A percentile compares a stretch with the other conserved stretches of the same genome.
Evolutionary conservation across 2,113 vertebrate genomes (phyloP).

Genomic region (Mola mola): DNA sequence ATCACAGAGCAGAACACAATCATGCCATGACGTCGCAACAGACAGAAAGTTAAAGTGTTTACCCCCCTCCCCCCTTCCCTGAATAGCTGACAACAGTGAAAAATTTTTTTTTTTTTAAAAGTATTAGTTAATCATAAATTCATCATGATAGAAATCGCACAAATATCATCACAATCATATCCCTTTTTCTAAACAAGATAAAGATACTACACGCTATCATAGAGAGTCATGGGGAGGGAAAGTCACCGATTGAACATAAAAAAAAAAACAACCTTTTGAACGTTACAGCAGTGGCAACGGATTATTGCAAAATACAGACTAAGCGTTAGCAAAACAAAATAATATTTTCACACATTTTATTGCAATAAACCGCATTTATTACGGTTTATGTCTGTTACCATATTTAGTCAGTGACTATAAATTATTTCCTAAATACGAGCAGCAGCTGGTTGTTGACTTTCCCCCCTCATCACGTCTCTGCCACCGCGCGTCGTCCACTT

Average conservation of each 20-base stretch:
- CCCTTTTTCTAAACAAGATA: slow-evolving; percentile 65
- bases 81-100: slow-evolving; percentile 59
- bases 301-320: slow-evolving; percentile 31
- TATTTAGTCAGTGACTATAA: not conserved
- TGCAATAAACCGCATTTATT: not conserved
- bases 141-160: slow-evolving; percentile 55
- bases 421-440: slow-evolving; percentile 30
- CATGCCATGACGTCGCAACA: slow-evolving; percentile 78
- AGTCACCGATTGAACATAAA: slow-evolving; percentile 29
- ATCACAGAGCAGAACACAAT: slow-evolving; percentile 77
- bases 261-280: slow-evolving; percentile 2
- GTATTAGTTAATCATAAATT: slow-evolving; percentile 48
- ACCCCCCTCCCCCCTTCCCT: slow-evolving; percentile 66
- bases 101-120: too few species aligned
- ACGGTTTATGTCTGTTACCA: not conserved
- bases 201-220: slow-evolving; percentile 51
- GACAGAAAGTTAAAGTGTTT: slow-evolving; percentile 64
- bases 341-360: slow-evolving; percentile 16
- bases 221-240: slow-evolving; percentile 44
- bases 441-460: slow-evolving; percentile 27
- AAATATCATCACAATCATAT: slow-evolving; percentile 64
- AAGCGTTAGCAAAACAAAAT: not conserved
- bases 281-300: slow-evolving; percentile 24
- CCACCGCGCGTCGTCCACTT: slow-evolving; percentile 45
- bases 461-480: slow-evolving; percentile 48